A percentile compares a stretch with the other conserved stretches of the same genome.
Conservation (phyloP, 2,113 vertebrate genomes). For the Stegastes partitus region DNA sequence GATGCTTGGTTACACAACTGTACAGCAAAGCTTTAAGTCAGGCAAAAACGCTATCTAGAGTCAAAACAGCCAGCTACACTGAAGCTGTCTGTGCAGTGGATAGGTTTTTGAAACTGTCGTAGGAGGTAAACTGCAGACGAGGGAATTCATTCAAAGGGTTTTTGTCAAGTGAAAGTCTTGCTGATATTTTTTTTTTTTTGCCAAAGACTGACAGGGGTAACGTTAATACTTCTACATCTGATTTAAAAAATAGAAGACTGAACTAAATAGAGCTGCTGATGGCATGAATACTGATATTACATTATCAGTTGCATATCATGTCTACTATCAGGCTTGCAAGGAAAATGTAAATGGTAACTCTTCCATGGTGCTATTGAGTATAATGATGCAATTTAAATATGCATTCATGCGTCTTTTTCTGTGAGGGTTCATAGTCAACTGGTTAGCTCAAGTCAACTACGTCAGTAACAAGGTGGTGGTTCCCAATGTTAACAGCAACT, state of each 20-base stretch:
- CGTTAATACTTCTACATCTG: not conserved
- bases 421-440: too few species aligned
- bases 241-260: not conserved
- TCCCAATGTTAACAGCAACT: conserved; percentile 39
- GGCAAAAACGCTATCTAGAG: conserved; percentile 21
- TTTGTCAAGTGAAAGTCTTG: not conserved
- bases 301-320: conserved; percentile 2
- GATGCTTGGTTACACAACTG: conserved; percentile 72
- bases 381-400: not conserved
- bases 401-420: not conserved
- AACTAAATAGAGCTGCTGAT: not conserved
- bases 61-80: conserved; percentile 29
- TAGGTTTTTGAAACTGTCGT: not conserved
- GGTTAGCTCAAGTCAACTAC: not conserved
- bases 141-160: not conserved
- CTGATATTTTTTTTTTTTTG: not conserved
- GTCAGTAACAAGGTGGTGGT: conserved; percentile 5
- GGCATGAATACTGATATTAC: not conserved
- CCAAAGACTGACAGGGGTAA: not conserved
- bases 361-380: too few species aligned
- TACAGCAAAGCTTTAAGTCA: conserved; percentile 43
- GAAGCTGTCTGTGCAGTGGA: not conserved
- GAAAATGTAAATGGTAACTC: not conserved
- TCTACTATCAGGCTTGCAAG: not conserved
- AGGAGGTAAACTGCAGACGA: not conserved